Evolutionary conservation across 92 coral and sea anemone species (phyloP).

Genomic region (Phymanthus crucifer): DNA sequence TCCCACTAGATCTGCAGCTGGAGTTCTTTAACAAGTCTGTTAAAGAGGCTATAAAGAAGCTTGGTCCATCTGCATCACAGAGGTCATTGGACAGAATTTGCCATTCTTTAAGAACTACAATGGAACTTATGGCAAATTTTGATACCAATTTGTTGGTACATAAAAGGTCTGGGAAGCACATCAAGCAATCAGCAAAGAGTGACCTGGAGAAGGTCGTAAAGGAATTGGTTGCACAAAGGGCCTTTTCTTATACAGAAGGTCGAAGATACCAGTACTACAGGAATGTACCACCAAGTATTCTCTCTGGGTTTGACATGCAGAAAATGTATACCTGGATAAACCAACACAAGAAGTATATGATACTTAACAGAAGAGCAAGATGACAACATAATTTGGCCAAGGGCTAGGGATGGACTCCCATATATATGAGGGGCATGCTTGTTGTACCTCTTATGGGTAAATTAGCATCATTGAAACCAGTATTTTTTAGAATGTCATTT

Average conservation of each 20-base stretch:
- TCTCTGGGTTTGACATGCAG: conserved; percentile 59
- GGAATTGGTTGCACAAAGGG: conserved; percentile 51
- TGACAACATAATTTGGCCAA: neutral
- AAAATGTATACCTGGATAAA: conserved; percentile 67
- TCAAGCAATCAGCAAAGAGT: conserved; percentile 49
- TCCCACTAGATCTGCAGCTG: conserved; percentile 62
- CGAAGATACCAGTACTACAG: conserved; percentile 50
- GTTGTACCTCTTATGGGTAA: neutral
- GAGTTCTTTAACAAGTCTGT: conserved; percentile 66
- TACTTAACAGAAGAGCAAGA: conserved; percentile 31
- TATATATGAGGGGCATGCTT: neutral
- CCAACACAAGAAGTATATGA: conserved; percentile 63
- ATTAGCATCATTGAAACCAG: neutral
- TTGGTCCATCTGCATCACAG: conserved; percentile 66
- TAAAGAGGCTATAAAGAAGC: conserved; percentile 69
- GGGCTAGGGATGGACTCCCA: neutral
- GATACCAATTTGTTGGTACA: conserved; percentile 51
- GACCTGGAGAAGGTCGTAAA: conserved; percentile 58
- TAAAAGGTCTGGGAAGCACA: conserved; percentile 68
- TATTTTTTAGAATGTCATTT: neutral
- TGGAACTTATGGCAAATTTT: conserved; percentile 46
- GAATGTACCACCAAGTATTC: conserved; percentile 53
- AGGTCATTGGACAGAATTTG: conserved; percentile 63
- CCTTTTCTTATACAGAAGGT: conserved; percentile 58
- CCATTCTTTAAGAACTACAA: conserved; percentile 62